These are phyloP conservation scores for Tromatobia lineatoria DNA, from an alignment of 2,888 invertebrate genomes.

Conservation along the genomic window DNA sequence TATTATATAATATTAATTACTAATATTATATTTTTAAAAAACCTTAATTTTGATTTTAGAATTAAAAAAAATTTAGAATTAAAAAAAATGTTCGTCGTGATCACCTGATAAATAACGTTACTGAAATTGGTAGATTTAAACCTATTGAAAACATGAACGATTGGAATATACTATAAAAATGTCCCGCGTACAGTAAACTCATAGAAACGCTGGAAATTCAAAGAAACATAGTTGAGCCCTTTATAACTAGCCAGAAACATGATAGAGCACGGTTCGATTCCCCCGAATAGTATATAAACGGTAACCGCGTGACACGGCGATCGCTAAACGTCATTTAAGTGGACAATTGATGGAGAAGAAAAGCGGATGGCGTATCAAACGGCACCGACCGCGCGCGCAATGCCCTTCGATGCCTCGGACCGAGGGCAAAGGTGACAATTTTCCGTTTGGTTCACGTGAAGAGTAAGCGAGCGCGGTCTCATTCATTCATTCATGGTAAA, in stretches of 20 bases:
- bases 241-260: constrained; percentile 47
- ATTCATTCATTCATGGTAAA: constrained; percentile 66
- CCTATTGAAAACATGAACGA: too few relatives aligned
- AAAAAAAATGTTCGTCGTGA: too few relatives aligned
- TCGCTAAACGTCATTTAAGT: constrained; percentile 78
- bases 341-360: constrained; percentile 58
- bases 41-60: too few relatives aligned
- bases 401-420: constrained; percentile 28
- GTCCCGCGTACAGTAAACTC: too few relatives aligned
- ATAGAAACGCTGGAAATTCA: neutral
- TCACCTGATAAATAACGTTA: too few relatives aligned
- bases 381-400: constrained; percentile 70
- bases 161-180: too few relatives aligned
- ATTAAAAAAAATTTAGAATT: too few relatives aligned
- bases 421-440: constrained; percentile 60
- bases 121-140: too few relatives aligned
- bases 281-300: constrained; percentile 43
- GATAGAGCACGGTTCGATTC: constrained; percentile 57
- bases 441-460: constrained; percentile 58
- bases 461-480: constrained; percentile 39
- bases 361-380: constrained; percentile 74
- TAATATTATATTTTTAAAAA: too few relatives aligned
- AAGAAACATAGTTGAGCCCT: constrained; percentile 13
- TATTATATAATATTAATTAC: too few relatives aligned
- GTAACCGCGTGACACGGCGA: constrained; percentile 61